A percentile compares a stretch with the other conserved stretches of the same genome.
phyloP scores from a whole-genome alignment of 2,113 vertebrate species.

The Tor tambroides region DNA sequence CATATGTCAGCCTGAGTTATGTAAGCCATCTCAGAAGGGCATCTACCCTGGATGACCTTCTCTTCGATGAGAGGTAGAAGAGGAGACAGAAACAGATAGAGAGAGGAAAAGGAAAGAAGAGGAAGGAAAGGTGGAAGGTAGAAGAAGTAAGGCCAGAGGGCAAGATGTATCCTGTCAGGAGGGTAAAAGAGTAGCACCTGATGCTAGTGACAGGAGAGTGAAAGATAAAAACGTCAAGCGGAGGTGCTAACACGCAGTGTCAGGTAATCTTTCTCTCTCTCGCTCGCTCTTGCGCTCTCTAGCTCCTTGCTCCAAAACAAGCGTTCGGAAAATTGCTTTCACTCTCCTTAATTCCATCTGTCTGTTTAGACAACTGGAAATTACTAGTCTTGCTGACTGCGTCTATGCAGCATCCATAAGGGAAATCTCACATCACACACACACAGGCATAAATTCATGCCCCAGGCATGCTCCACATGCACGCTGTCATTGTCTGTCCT shows the following conservation, averaged over 20 bases:
- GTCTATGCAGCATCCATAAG: constrained; percentile 65
- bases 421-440: constrained; percentile 62
- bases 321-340: constrained; percentile 72
- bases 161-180: constrained; percentile 53
- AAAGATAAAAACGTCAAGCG: constrained; percentile 62
- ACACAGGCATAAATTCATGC: constrained; percentile 42
- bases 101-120: constrained; percentile 10
- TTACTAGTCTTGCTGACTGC: constrained; percentile 73
- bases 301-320: constrained; percentile 53
- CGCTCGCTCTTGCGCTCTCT: constrained; percentile 50
- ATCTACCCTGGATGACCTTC: constrained; percentile 50
- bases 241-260: constrained; percentile 69
- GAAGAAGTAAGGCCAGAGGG: constrained; percentile 55
- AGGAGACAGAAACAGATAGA: neutral
- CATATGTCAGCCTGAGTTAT: constrained; percentile 51
- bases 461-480: constrained; percentile 54
- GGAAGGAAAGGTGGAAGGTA: constrained; percentile 43
- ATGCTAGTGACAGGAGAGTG: constrained; percentile 43
- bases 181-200: constrained; percentile 53
- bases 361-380: constrained; percentile 80
- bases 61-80: neutral
- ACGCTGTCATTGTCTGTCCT: constrained; percentile 40
- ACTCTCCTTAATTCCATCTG: constrained; percentile 78
- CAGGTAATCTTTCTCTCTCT: constrained; percentile 63
- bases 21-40: constrained; percentile 44